Base-by-base conservation (phyloP, 1,140 invertebrate genomes). In the Pseudomyrmex concolor region DNA sequence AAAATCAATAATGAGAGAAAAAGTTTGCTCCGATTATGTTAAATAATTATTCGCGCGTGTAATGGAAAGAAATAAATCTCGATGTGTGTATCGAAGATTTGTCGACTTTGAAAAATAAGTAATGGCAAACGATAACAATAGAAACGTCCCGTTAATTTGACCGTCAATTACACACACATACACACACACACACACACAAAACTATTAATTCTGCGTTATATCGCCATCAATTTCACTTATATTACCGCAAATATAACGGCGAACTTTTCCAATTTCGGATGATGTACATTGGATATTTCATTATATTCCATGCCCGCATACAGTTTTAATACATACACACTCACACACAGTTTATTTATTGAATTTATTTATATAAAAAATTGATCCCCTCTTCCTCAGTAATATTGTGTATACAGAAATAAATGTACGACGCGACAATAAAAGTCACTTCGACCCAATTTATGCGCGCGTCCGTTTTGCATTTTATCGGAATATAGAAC, bases 401-500 rank as follows among this genome's bases (percentile, higher is more conserved):
- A 12, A 34, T 57, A 25, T n/a, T 13, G 43, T 13, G 51, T 7
- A 10, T 9, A 10, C 43, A 59, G 43, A 80, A 80, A 80, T 78
- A 78, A 78, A 70, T 80, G 57, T 50, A 60, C 43, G 17, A 67
- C 15, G 34, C 54, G 76, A 80, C 66, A 70, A 80, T 80, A 80
- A 80, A 70, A 80, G 54, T 70, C 76, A 80, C 76, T 80, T 71
- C 9, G 45, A n/a, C 43, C 12, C 66, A 55, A 71, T 80, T 80
- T 80, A 80, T 80, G 43, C 70, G 45, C n/a, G 45, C n/a, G 54
- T 59, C 76, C 12, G 50, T 19, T 78, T 78, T 68, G 34, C 51
- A 78, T 68, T 68, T 34, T 71, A 71, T 80, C 66, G 66, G 43
- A 80, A 80, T 80, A 70, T 80, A 71, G 66, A 80, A 70, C 3